Evolutionary conservation across 2,888 invertebrate genomes (phyloP).

Genomic region (Tigriopus californicus): DNA sequence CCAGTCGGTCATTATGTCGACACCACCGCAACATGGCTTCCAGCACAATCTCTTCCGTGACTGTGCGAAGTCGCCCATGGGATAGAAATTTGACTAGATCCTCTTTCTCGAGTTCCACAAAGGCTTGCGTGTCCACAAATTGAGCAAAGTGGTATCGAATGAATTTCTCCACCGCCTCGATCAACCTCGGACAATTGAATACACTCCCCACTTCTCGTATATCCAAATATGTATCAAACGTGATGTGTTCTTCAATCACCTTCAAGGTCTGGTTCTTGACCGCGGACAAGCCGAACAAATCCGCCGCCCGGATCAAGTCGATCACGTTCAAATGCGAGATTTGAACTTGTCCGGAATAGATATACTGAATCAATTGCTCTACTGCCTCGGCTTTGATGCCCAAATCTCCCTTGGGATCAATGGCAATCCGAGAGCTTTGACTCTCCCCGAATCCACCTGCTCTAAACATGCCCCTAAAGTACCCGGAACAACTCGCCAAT

Average conservation of each 20-base stretch:
- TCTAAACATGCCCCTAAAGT: not conserved
- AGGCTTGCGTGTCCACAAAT: not conserved
- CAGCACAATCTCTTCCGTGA: not conserved
- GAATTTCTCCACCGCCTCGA: not conserved
- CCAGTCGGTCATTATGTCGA: not conserved
- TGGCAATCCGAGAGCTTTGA: not conserved
- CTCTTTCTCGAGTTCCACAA: not conserved
- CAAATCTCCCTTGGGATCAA: not conserved
- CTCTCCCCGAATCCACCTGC: not conserved
- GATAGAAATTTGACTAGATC: not conserved
- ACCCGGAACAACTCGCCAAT: not conserved
- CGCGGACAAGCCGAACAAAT: not conserved
- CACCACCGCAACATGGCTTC: not conserved
- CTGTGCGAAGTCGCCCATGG: not conserved
- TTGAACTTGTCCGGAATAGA: not conserved
- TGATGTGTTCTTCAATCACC: not conserved
- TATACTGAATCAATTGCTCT: not conserved
- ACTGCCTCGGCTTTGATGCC: conserved; percentile 1
- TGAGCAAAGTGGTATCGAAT: not conserved
- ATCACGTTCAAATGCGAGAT: not conserved
- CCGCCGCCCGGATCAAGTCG: not conserved
- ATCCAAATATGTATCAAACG: not conserved
- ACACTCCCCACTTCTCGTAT: not conserved
- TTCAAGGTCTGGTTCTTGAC: not conserved
- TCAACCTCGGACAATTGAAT: not conserved